Evolutionary conservation across 2,888 invertebrate genomes (phyloP).

Genomic region (Drosophila acutilabella): DNA sequence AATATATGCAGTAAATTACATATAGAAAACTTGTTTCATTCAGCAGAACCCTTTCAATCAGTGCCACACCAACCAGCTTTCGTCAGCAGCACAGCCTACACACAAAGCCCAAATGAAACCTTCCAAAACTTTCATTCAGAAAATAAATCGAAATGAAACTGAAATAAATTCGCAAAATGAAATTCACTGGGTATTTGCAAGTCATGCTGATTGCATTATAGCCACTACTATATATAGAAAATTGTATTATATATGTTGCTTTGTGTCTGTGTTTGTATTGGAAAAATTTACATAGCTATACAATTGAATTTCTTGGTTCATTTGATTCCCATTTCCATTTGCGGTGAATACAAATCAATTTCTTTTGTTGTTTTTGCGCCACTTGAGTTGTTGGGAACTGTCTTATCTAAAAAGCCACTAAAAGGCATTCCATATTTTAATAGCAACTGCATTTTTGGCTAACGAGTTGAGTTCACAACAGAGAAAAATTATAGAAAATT

Average conservation of each 20-base stretch:
- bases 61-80: too few relatives aligned
- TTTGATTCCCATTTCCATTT: conserved; percentile 57
- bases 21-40: too few relatives aligned
- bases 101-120: too few relatives aligned
- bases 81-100: too few relatives aligned
- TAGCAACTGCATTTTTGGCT: conserved; percentile 42
- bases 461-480: conserved; percentile 22
- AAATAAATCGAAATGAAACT: too few relatives aligned
- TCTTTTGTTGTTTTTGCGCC: conserved; percentile 19
- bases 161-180: too few relatives aligned
- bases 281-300: conserved; percentile 32
- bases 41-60: too few relatives aligned
- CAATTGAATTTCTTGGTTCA: conserved; percentile 44
- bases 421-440: conserved; percentile 33
- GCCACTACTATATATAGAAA: conserved; percentile 2
- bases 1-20: too few relatives aligned
- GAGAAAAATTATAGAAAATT: conserved; percentile 7
- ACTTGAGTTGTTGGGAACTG: conserved; percentile 37
- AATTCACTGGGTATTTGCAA: conserved; percentile 1
- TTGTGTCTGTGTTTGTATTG: not conserved
- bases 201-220: not conserved
- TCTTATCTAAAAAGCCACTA: conserved; percentile 22
- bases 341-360: conserved; percentile 29
- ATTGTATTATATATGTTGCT: conserved; percentile 7
- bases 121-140: too few relatives aligned